These are phyloP conservation scores for Chalcis sispes DNA, from an alignment of 2,888 invertebrate genomes.

Conservation along the genomic window DNA sequence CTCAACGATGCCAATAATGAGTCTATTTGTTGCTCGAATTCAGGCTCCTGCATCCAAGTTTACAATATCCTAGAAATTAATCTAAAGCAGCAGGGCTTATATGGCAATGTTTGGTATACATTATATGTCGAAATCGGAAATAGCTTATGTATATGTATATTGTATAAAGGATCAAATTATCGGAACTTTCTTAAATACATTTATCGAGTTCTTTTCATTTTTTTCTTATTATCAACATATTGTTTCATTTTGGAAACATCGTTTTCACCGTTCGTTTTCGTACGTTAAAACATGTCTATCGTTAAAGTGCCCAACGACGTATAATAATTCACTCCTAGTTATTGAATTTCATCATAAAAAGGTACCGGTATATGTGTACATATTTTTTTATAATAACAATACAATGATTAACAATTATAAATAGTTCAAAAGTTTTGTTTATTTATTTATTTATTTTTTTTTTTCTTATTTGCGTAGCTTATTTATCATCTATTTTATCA, in stretches of 20 bases:
- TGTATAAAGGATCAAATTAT: conserved; percentile 16
- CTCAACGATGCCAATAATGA: background rate
- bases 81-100: conserved; percentile 16
- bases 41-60: conserved; percentile 18
- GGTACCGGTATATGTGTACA: background rate
- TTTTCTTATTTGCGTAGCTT: too few relatives aligned
- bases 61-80: conserved; percentile 9
- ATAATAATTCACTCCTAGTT: conserved; percentile 19
- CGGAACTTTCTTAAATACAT: conserved; percentile 23
- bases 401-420: background rate
- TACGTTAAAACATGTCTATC: conserved; percentile 11
- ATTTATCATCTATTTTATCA: background rate
- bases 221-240: background rate
- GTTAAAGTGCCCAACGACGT: conserved; percentile 15
- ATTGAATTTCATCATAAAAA: conserved; percentile 15
- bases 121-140: conserved; percentile 6
- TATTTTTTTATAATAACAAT: background rate
- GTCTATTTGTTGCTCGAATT: background rate
- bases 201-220: background rate
- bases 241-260: conserved; percentile 1
- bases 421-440: too few relatives aligned
- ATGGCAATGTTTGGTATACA: conserved; percentile 24
- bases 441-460: too few relatives aligned
- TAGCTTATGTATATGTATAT: background rate
- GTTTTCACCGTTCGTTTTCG: background rate